These are phyloP conservation scores for Melanocharis versteri DNA, from an alignment of 2,113 vertebrate genomes.

Conservation along the genomic window DNA sequence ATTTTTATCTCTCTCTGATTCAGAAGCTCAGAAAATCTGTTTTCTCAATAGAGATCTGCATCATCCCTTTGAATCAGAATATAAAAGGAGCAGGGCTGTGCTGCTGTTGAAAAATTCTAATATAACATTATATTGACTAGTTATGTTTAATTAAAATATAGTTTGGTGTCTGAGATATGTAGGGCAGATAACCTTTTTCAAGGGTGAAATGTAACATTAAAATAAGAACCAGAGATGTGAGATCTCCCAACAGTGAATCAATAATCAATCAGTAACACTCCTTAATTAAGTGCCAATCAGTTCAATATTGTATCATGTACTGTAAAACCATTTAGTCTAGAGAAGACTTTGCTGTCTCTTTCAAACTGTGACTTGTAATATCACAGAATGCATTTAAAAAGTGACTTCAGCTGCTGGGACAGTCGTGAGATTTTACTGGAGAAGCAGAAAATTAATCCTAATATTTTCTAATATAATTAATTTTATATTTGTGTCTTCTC, in stretches of 20 bases:
- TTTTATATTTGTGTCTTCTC: neutral
- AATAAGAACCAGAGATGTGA: neutral
- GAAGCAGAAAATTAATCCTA: neutral
- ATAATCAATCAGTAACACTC: constrained; percentile 21
- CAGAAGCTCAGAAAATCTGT: neutral
- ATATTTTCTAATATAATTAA: neutral
- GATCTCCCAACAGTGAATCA: neutral
- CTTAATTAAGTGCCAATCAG: neutral
- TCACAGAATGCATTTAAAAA: neutral
- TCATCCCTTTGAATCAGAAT: neutral
- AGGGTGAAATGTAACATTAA: neutral
- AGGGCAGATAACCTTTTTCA: neutral
- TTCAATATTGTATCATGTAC: neutral
- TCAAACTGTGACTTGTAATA: neutral
- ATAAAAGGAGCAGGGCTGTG: neutral
- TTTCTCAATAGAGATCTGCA: neutral
- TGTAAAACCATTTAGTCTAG: neutral
- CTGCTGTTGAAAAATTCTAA: neutral
- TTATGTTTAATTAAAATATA: neutral
- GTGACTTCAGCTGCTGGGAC: neutral
- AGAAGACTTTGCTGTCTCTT: neutral
- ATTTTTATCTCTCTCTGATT: neutral
- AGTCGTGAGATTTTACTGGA: neutral
- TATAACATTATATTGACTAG: neutral
- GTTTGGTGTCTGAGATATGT: neutral